Base-by-base conservation (phyloP, 2,888 invertebrate genomes). In the Harmothoe impar region DNA sequence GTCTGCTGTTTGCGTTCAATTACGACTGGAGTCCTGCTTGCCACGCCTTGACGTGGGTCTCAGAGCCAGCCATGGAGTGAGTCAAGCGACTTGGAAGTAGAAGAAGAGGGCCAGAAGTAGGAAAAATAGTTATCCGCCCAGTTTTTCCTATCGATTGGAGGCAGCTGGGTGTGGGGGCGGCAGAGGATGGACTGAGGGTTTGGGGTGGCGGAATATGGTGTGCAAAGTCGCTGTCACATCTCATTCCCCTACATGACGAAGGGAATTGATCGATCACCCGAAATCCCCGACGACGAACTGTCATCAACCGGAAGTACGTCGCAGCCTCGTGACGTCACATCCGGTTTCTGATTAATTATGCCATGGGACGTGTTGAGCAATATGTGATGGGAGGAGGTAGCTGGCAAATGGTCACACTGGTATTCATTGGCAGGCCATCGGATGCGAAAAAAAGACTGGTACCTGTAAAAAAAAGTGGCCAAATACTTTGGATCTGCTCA, bases 261-360 rank as follows among this genome's bases (percentile, higher is more conserved):
- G 35, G 15, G n/a, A 43, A 81, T 81, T 81, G 81, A 81, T 81
- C 81, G 81, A 81, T 81, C 81, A 43, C 23, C 81, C 81, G 0
- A 72, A 33, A 81, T 33, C 43, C 81, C 81, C 35, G 81, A 81
- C 35, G 81, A 81, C 43, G 81, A 20, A 81, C 33, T 81, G 81
- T 81, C 81, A 81, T 33, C 81, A 3, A 43, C 81, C 81, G 81
- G 81, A 81, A 81, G 81, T 35, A 81, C 33, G 81, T 43, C 81
- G 31, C 43, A 33, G 81, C 81, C 3, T n/a, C 81, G 81, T 43
- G 81, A 81, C 81, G 81, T 81, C 81, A 43, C 81, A 81, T 81
- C 81, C 35, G 43, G 81, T 12, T 17, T 15, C 35, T 43, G 43
- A 81, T 81, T 81, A 81, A 81, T 81, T 81, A 81, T 33, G 81